Evolutionary conservation across 2,797 vertebrate species (phyloP).

Genomic region (Hoplostethus mediterraneus): DNA sequence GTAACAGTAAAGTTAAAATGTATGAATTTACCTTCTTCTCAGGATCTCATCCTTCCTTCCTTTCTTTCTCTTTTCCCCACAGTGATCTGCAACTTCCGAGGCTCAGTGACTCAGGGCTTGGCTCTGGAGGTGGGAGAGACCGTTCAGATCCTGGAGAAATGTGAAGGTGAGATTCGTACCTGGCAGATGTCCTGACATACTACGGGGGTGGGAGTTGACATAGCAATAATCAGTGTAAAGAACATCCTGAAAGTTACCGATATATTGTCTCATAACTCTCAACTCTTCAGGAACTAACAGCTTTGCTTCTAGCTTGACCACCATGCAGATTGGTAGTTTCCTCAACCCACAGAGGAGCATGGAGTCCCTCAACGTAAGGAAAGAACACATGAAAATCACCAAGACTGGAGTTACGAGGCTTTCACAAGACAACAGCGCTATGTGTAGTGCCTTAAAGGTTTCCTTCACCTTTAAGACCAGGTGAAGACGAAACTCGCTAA

Average conservation of each 20-base stretch:
- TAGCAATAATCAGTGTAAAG: background rate
- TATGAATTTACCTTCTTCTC: background rate
- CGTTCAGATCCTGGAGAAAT: constrained; percentile 97
- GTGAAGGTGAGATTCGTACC: constrained; percentile 90
- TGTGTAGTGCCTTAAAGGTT: background rate
- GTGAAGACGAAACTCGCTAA: background rate
- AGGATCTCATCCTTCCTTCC: background rate
- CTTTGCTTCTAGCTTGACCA: too few relatives aligned
- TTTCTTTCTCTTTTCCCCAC: constrained; percentile 22
- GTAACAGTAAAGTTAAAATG: too few relatives aligned
- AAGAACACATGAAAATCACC: too few relatives aligned
- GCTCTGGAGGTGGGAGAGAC: constrained; percentile 96
- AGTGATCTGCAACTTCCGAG: constrained; percentile 95
- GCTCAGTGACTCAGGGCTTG: constrained; percentile 90
- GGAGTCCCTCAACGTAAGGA: too few relatives aligned
- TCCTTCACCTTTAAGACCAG: background rate
- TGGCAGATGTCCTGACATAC: background rate
- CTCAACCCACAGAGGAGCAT: too few relatives aligned
- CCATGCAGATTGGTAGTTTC: too few relatives aligned
- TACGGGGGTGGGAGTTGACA: background rate
- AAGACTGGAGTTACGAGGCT: too few relatives aligned
- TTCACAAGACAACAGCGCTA: background rate
- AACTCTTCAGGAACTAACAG: too few relatives aligned
- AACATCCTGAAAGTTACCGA: background rate
- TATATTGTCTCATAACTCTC: too few relatives aligned